Evolutionary conservation across 1,140 invertebrate genomes (phyloP), one percentile per base, ranked within the genome.

Genomic region (Drosophila ambigua): DNA sequence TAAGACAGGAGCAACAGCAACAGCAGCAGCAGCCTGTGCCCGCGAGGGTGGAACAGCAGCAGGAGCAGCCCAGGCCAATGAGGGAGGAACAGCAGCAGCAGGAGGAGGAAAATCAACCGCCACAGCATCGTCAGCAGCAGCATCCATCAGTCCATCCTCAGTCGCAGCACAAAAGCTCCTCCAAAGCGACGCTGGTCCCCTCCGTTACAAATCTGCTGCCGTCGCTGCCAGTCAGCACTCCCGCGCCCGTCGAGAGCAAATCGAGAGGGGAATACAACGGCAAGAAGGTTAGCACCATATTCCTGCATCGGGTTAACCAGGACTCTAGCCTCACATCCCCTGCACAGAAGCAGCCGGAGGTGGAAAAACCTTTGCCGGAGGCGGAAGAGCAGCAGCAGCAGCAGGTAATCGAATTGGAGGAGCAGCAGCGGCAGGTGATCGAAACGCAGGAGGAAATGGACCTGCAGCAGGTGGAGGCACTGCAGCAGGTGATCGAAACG

Each of bases 271-370:
- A 78, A 23, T 89, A 80, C 6, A 89, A 80, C 55, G 80, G 85
- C 8, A 81, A 90, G 50, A 90, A 90, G 43, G 74, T 87, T 4
- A 81, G 77, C 62, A 90, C 77, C 1, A 72, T 90, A 5, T 64
- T 90, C 24, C 52, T 85, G 20, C 71, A 89, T 64, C 83, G 83
- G 1, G 84, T 88, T 11, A 72, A 89, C 48, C 84, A 79, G 28
- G 84, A 88, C 31, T 71, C 59, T 11, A 72, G 69, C 39, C 58
- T 71, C n/a, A 65, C 57, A 31, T 64, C 72, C 3, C 13, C 35
- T 5, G 26, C 41, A 7, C 54, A 64, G 8, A 61, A 71, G 9
- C 44, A 59, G 20, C 51, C 39, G 15, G 41, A 50, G n/a, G 9
- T 39, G 3, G 35, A 39, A 13, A 39, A 39, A 11, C 4, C 11